Conservation (phyloP, 2,888 invertebrate species). For the Agelastica alni region DNA sequence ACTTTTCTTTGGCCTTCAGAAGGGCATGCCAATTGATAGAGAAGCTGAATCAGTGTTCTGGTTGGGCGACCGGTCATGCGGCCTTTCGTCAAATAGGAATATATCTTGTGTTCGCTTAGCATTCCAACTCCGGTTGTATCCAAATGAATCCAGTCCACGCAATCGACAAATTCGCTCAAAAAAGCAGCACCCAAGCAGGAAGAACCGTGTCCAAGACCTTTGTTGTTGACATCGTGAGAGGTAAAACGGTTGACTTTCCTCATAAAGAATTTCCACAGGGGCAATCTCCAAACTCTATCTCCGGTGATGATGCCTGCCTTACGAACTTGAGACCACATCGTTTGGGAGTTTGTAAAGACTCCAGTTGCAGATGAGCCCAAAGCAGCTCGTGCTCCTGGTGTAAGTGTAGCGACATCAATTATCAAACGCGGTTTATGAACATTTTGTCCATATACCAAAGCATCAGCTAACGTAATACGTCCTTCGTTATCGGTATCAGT, state of each 20-base stretch:
- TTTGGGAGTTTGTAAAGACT: conserved; percentile 61
- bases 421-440: conserved; percentile 64
- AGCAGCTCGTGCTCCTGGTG: conserved; percentile 61
- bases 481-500: conserved; percentile 66
- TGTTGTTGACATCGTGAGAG: conserved; percentile 54
- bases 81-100: conserved; percentile 61
- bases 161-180: conserved; percentile 61
- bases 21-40: conserved; percentile 55
- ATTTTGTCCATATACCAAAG: conserved; percentile 55
- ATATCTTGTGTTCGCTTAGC: conserved; percentile 58
- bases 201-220: conserved; percentile 51
- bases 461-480: conserved; percentile 51
- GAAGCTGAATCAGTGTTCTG: conserved; percentile 58
- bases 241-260: conserved; percentile 55
- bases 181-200: conserved; percentile 55
- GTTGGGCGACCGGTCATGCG: conserved; percentile 60
- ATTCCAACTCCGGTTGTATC: conserved; percentile 65
- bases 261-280: conserved; percentile 62
- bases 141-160: conserved; percentile 65
- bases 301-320: conserved; percentile 62
- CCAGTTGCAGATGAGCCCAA: conserved; percentile 62
- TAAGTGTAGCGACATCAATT: conserved; percentile 73
- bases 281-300: conserved; percentile 68
- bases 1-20: conserved; percentile 46
- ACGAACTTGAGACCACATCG: conserved; percentile 59